Evolutionary conservation across 2,888 invertebrate species (phyloP).

Genomic region (Lutraria lutraria): DNA sequence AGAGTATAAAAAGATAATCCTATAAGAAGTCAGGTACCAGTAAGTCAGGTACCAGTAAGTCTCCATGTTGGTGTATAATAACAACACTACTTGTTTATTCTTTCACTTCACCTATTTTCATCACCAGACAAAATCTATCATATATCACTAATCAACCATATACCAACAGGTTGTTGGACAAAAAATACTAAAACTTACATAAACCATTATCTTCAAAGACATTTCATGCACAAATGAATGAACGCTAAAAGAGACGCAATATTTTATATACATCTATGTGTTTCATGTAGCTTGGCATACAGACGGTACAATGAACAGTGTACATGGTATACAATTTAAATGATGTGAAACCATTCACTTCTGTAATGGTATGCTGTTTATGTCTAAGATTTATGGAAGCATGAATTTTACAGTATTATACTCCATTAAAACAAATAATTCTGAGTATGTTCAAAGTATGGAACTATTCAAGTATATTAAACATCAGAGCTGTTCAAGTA

Average conservation of each 20-base stretch:
- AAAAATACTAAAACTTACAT: background rate
- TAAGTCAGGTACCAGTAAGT: too few species aligned
- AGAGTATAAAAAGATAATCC: too few species aligned
- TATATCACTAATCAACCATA: background rate
- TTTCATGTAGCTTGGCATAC: background rate
- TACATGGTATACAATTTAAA: background rate
- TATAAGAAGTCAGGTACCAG: too few species aligned
- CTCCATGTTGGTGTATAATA: too few species aligned
- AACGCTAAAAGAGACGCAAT: background rate
- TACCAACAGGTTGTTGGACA: background rate
- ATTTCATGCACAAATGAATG: background rate
- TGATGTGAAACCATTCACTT: background rate
- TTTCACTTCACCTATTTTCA: too few species aligned
- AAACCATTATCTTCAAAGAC: background rate
- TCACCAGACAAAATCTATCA: too few species aligned
- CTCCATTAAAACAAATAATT: too few species aligned
- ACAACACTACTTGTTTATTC: too few species aligned
- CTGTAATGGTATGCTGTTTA: background rate
- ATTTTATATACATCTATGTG: background rate
- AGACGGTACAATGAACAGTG: background rate
- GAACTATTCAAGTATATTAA: too few species aligned
- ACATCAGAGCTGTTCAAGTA: too few species aligned
- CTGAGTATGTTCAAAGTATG: too few species aligned
- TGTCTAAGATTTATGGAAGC: background rate
- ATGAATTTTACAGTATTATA: too few species aligned